Base-by-base conservation (phyloP, 2,888 invertebrate genomes). In the Dynastes maya region DNA sequence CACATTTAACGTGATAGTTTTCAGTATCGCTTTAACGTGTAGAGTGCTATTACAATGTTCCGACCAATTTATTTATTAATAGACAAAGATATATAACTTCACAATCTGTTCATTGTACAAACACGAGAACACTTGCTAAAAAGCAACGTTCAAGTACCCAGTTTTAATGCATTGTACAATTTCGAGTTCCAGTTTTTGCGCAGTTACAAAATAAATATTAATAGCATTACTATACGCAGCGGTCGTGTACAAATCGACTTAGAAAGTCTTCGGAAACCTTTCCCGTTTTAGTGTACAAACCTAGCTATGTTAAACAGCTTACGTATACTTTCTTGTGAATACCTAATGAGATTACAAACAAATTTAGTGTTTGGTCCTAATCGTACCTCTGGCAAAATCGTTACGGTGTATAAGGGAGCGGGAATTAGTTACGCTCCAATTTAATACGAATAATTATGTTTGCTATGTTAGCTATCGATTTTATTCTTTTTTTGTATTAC, bases 261-360 rank as follows among this genome's bases (percentile, higher is more conserved):
- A 67, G 16, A 22, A 49, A 67, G 49, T 67, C 65, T 67, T 67
- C 16, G 40, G 11, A 22, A 22, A 8, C 55, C 16, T 22, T 58
- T 40, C 65, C 65, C 49, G 65, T 45, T 67, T 40, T 40, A 40
- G 65, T 67, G 55, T 58, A 51, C 68, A 68, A 68, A 68, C 53
- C 51, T 68, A 68, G 53, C 68, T 68, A 68, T 29, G 68, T 68
- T 68, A 68, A 68, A 53, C 51, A 49, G 68, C 68, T 68, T 68
- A 53, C 11, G 68, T 68, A 68, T 68, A 68, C 51, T 68, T 68
- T 49, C 68, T 68, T 68, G 68, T 51, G 68, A 68, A 68, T 68
- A 68, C 29, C 53, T 29, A 68, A 68, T 53, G 45, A 68, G 68
- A 68, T 68, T 68, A 68, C 53, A 68, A 68, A 68, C 68, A 68